Evolutionary conservation across 92 coral and sea anemone genomes (phyloP).

Genomic region (Umimayanthus kanabou): DNA sequence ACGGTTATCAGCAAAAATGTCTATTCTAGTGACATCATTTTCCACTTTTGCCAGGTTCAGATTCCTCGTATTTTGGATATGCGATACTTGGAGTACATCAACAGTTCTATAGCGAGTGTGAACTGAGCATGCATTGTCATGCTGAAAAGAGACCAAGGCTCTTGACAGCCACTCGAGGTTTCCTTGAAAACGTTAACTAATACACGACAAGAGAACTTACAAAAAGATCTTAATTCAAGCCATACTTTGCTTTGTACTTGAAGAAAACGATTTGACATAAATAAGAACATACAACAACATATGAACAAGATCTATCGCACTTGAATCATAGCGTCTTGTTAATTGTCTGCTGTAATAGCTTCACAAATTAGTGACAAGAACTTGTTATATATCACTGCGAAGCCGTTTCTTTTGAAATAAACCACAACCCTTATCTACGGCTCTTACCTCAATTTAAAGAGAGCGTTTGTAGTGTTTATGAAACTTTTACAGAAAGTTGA

Average conservation of each 20-base stretch:
- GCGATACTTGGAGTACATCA: not conserved
- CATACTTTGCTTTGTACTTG: too few relatives aligned
- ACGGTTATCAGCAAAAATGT: slow-evolving; percentile 29
- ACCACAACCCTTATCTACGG: not conserved
- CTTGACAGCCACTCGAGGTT: not conserved
- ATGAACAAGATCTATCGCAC: not conserved
- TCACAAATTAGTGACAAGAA: too few relatives aligned
- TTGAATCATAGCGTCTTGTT: too few relatives aligned
- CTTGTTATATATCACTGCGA: too few relatives aligned
- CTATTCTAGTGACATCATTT: slow-evolving; percentile 29
- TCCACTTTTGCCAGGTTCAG: slow-evolving; percentile 7
- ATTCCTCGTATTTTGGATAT: not conserved
- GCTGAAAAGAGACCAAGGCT: not conserved
- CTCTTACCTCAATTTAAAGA: not conserved
- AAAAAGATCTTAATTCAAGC: not conserved
- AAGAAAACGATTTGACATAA: not conserved
- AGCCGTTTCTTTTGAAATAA: not conserved
- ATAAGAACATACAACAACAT: not conserved
- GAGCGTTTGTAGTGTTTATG: not conserved
- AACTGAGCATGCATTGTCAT: not conserved
- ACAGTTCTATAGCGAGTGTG: not conserved
- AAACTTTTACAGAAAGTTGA: too few relatives aligned
- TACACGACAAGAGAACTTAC: not conserved
- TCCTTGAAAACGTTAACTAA: not conserved
- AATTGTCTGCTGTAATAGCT: too few relatives aligned